Evolutionary conservation across 1,140 invertebrate species (phyloP), one percentile per base, ranked within the genome.

Genomic region (Macrotrachela quadricornifera): DNA sequence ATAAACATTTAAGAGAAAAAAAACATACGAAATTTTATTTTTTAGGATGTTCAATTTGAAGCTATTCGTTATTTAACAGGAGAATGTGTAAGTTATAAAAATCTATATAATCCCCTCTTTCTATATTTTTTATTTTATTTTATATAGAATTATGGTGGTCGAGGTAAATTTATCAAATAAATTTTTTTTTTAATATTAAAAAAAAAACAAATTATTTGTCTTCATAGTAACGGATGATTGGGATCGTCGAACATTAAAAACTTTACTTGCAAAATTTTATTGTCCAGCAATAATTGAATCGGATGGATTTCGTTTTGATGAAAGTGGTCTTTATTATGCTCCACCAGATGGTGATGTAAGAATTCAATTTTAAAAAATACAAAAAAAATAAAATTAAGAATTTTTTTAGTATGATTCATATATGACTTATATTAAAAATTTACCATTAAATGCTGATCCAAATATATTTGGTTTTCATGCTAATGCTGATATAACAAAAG

Each of bases 401-500:
- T 30, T 30, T 2, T 4, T 14, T 18, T 60, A 73, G 63, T 78
- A 85, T 60, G 77, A 82, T 1, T 73, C 75, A 10, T 87, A 81
- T 67, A 62, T 90, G 12, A 73, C 74, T 46, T 85, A 83, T 62
- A 83, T 82, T 0, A 78, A 76, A 30, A 74, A 74, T 14, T 69
- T 92, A 57, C 86, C 86, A 0, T 71, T 81, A 16, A 78, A 80
- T 30, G 80, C 84, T 0, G 75, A 78, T 46, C 85, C 87, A 0
- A 77, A 79, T 59, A 81, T 92, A 44, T 91, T 91, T 71, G 86
- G 87, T 17, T 83, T 94, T 78, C 78, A 94, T 66, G 76, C 81
- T 54, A 92, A 92, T 70, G 87, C 86, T 1, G 85, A 90, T 67
- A 88, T 94, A 58, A 81, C 82, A 57, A 91, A 88, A 72, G 85